Evolutionary conservation across 2,113 vertebrate genomes (phyloP).

Genomic region (Nesogale talazaci): DNA sequence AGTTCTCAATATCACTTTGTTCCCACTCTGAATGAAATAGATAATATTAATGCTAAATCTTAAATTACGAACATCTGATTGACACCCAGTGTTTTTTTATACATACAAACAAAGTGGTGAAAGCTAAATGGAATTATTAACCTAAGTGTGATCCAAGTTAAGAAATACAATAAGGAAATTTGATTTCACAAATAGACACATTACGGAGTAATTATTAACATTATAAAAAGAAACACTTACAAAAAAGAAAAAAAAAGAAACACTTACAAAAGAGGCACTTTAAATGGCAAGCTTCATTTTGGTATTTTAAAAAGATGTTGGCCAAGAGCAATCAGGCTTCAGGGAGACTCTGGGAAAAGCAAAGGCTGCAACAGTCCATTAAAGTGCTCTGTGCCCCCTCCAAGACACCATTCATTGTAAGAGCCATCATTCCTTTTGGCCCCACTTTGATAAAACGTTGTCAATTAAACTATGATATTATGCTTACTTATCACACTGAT

Average conservation of each 20-base stretch:
- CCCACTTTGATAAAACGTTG: slow-evolving; percentile 18
- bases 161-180: slow-evolving; percentile 28
- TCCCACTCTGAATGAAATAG: slow-evolving; percentile 65
- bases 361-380: background rate
- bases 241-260: slow-evolving; percentile 51
- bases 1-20: slow-evolving; percentile 59
- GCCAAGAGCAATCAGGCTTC: slow-evolving; percentile 22
- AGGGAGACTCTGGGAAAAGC: slow-evolving; percentile 42
- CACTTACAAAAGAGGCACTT: slow-evolving; percentile 28
- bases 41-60: slow-evolving; percentile 47
- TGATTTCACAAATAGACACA: slow-evolving; percentile 31
- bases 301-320: slow-evolving; percentile 35
- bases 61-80: slow-evolving; percentile 51
- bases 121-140: background rate
- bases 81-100: background rate
- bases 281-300: background rate
- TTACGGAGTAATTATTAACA: slow-evolving; percentile 4
- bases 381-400: background rate
- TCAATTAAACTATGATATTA: slow-evolving; percentile 47
- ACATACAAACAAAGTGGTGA: background rate
- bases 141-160: background rate
- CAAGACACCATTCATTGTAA: slow-evolving; percentile 49
- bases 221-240: slow-evolving; percentile 47
- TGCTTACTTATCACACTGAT: slow-evolving; percentile 13
- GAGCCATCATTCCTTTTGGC: background rate